Base-by-base conservation (phyloP, 2,113 vertebrate species). In the Clarias gariepinus region DNA sequence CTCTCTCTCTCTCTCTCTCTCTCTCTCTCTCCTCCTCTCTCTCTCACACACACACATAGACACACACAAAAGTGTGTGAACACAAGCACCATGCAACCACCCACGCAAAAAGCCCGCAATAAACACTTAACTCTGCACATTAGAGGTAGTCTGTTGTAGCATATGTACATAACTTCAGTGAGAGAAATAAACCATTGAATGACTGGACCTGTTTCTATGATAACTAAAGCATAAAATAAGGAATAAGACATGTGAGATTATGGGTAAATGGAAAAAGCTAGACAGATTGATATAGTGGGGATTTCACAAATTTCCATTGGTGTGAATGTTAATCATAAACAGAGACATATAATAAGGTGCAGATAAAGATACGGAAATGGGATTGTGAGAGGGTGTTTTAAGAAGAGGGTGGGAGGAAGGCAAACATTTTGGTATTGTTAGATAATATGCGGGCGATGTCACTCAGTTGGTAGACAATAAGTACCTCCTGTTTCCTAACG, bases 401-500 rank as follows among this genome's bases (percentile, higher is more conserved):
- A 5, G 23, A 83, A 83, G 41, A 69, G 41, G 47, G 28, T 55
- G 47, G 47, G 10, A 74, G 16, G 64, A 57, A 41, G 28, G 53
- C 7, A 2, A n/a, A 30, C 5, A n/a, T 41, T 77, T 63, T 23
- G 61, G 73, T 3, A 71, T 86, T 55, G 73, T 82, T 89, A 88
- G 84, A 68, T 82, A 9, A 66, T 64, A 61, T 88, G 82, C 21
- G 25, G 23, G 6, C 79, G 89, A 69, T 82, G 84, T 88, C 84
- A 85, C 76, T 83, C 58, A 79, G 21, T 23, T 89, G 83, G 89
- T 85, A n/a, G 82, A 90, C 86, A 78, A n/a, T 57, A 85, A 89
- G 85, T 87, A 91, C 89, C 64, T 93, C 89, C 91, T 91, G 87
- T 91, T 92, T 90, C 87, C 82, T 87, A 85, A 73, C 16, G 58